Base-by-base conservation (phyloP, 2,888 invertebrate genomes). In the Cotesia congregata region DNA sequence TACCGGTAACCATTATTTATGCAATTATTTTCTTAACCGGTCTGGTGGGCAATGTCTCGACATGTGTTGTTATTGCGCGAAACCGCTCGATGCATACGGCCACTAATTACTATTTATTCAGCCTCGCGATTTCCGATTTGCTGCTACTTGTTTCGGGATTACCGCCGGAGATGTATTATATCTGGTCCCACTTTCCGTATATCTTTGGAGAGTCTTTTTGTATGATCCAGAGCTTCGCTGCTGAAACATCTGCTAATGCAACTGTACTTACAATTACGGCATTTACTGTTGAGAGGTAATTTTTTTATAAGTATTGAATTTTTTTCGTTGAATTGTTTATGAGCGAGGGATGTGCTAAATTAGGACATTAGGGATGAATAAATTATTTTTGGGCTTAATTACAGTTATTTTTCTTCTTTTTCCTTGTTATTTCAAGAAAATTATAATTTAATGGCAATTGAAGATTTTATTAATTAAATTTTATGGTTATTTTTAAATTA, bases 231-330 rank as follows among this genome's bases (percentile, higher is more conserved):
- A 95, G 95, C 6, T 92, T 96, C 70, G 93, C 95, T 0, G 95
- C 96, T 0, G 97, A 97, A 89, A 95, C 95, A n/a, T 94, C 95
- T 0, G 94, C 95, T 20, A 95, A 95, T 86, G 95, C 96, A 0
- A 96, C 96, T 0, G 96, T 97, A 1, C 90, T 95, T 79, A 95
- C 95, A 9, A 97, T 97, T 84, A 96, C 96, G 0, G 96, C 96
- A 1, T 97, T 97, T 88, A 97, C 95, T 0, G 94, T 96, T 12
- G 97, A 97, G 88, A 92, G 97, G 79, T 97, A 76, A 67, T 73
- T 72, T 64, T 61, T 76, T 6, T 64, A 9, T 65, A 68, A 15
- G 20, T 62, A 41, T 20, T 15, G 30, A 30, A 30, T 30, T 30
- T 30, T 30, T 30, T 30, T 30, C 3, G 2, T 30, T 30, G 20